phyloP scores from a whole-genome alignment of 2,113 vertebrate genomes.

The Hypocryptadius cinnamomeus region DNA sequence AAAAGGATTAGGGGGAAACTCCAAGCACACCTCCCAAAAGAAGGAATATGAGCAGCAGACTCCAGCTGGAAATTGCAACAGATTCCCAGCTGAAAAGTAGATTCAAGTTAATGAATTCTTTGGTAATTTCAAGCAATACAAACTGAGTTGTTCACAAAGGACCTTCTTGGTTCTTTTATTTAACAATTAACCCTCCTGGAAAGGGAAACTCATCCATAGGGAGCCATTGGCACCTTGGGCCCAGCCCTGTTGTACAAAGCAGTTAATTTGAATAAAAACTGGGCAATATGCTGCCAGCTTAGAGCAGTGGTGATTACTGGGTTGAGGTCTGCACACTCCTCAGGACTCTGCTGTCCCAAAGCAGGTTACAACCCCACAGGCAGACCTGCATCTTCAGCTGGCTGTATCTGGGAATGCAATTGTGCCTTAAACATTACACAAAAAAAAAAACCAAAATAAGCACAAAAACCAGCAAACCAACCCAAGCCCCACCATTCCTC shows the following conservation, averaged over 20 bases:
- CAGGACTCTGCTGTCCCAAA: not conserved
- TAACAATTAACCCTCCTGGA: not conserved
- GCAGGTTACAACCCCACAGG: not conserved
- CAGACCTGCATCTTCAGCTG: not conserved
- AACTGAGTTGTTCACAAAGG: not conserved
- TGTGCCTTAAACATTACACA: fast-evolving
- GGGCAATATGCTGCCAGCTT: not conserved
- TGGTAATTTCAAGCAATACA: not conserved
- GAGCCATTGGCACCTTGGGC: not conserved
- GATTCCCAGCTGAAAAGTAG: not conserved
- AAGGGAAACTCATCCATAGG: not conserved
- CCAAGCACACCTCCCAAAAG: not conserved
- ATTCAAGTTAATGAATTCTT: not conserved
- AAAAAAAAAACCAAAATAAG: not conserved
- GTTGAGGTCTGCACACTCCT: not conserved
- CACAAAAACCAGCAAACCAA: fast-evolving
- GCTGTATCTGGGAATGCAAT: not conserved
- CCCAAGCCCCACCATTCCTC: not conserved
- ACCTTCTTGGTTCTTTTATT: not conserved
- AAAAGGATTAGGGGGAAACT: not conserved
- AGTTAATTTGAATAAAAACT: not conserved
- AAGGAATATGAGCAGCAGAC: not conserved
- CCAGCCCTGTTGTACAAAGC: not conserved
- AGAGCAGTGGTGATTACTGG: not conserved
- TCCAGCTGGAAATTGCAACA: not conserved